Base-by-base conservation (phyloP, 2,797 vertebrate genomes). In the Sebastes iracundus region DNA sequence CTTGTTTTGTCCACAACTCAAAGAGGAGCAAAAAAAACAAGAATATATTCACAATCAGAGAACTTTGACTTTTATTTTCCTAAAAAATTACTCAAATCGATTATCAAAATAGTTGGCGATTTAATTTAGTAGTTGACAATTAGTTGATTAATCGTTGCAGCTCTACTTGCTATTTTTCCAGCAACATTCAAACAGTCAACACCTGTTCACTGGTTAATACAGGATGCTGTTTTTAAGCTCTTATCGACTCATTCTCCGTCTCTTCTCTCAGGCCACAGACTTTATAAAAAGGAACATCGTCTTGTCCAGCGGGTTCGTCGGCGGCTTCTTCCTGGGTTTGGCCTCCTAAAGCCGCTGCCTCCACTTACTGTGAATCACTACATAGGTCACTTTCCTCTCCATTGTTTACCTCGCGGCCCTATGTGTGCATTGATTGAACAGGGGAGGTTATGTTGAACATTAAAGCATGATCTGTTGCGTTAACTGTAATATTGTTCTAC, bases 231-330 rank as follows among this genome's bases (percentile, higher is more conserved):
- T 9, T 73, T 32, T 2, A 14, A 53, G 1, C 9, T 35, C n/a
- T 18, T 13, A 8, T 33, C 0, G 5, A 30, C 64, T 68, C 12
- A 16, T 13, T 27, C 38, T 53, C 35, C 8, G 1, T 53, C 4
- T 27, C 6, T 9, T 9, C 20, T 53, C 61, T 79, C 95, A 99
- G 98, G 97, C 98, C 68, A 97, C 97, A 92, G 98, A 99, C 89
- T 99, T 99, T 89, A 95, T 98, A 88, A 98, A 99, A 90, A 97
- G 97, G 94, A 99, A 99, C 95, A 98, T 99, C 7, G 97, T 99
- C 81, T 90, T 99, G 84, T 98, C 99, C 86, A 97, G 97, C 61
- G 98, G 97, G 10, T 99, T 99, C 81, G 96, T 99, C 35, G 99
- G 99, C 66, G 99, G 99, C 75, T 99, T 99, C 95, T 96, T 99